These are phyloP conservation scores for Condylura cristata DNA, from an alignment of 2,113 vertebrate genomes.

Conservation along the genomic window DNA sequence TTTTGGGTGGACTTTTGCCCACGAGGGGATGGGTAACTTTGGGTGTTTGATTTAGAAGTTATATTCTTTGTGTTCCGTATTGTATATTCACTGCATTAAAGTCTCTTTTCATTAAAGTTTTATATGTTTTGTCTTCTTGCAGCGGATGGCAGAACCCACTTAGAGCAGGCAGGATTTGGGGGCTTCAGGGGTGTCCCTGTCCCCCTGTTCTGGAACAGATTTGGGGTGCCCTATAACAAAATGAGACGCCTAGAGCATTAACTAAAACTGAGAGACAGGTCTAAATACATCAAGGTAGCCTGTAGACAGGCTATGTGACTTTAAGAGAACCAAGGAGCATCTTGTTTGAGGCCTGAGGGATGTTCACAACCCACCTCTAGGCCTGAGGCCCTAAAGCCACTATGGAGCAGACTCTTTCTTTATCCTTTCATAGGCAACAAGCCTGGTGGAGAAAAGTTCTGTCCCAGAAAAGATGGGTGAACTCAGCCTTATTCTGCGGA, in stretches of 20 bases:
- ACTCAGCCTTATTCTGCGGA: not conserved
- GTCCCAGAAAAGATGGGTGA: not conserved
- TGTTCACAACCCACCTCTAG: not conserved
- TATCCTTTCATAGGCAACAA: not conserved
- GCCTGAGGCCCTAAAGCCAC: not conserved
- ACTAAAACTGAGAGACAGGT: not conserved
- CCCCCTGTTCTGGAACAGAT: too few relatives aligned
- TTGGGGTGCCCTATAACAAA: too few relatives aligned
- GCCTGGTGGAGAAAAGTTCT: not conserved
- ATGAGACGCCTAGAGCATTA: conserved; percentile 12
- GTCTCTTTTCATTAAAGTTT: too few relatives aligned
- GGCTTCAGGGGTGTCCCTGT: too few relatives aligned
- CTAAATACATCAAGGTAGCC: not conserved
- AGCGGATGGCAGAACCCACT: too few relatives aligned
- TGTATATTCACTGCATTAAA: too few relatives aligned
- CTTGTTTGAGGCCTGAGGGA: not conserved
- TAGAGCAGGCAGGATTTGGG: too few relatives aligned
- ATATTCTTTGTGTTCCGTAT: too few relatives aligned
- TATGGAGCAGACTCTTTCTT: not conserved
- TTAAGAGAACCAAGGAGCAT: not conserved
- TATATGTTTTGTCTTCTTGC: too few relatives aligned
- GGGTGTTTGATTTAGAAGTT: too few relatives aligned
- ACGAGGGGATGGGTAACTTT: too few relatives aligned
- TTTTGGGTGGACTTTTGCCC: too few relatives aligned
- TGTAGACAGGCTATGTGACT: not conserved